Evolutionary conservation across 1,140 invertebrate species (phyloP), one percentile per base, ranked within the genome.

Genomic region (Scaptomyza graminum): DNA sequence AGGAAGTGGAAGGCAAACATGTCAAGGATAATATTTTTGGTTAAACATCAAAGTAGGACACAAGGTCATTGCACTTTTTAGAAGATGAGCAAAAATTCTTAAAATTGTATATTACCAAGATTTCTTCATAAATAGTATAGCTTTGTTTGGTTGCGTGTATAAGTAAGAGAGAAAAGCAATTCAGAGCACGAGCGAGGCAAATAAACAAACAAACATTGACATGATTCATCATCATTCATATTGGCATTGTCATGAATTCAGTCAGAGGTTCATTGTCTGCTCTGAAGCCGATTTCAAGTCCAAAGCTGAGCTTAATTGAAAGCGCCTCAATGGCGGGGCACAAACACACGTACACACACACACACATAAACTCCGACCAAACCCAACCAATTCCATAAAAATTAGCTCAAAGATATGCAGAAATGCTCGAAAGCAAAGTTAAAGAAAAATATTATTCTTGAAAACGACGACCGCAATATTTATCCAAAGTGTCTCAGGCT

Each of bases 381-480:
- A 39, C 61, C 34, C 61, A 71, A 71, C 67, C 73, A 56, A 65
- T 75, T 75, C 67, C 55, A 69, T 68, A 72, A 72, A 75, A 75
- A 75, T 75, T 75, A 75, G 73, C 73, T 72, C 73, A 75, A 66
- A 65, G 34, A 75, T 71, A 75, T 75, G 73, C 73, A 72, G 66
- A 75, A 62, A 59, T 57, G 67, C 59, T 41, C 56, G 51, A 70
- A 64, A 61, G 59, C 46, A 47, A 49, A 15, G 50, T n/a, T 13
- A 51, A 73, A 73, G 52, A 64, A 70, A 75, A 75, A 75, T 75
- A 75, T 75, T 71, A 71, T 75, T 71, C 56, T 72, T 34, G 57
- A 15, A 60, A 22, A 13, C 39, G 25, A 25, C 46, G 57, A 74
- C 57, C 56, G 70, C 65, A 74, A 62, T 74, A 68, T 74, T 74